A percentile compares a stretch with the other conserved stretches of the same genome.
Evolutionary conservation across 2,888 invertebrate genomes (phyloP).

Genomic region (Hypomecis atomaria): DNA sequence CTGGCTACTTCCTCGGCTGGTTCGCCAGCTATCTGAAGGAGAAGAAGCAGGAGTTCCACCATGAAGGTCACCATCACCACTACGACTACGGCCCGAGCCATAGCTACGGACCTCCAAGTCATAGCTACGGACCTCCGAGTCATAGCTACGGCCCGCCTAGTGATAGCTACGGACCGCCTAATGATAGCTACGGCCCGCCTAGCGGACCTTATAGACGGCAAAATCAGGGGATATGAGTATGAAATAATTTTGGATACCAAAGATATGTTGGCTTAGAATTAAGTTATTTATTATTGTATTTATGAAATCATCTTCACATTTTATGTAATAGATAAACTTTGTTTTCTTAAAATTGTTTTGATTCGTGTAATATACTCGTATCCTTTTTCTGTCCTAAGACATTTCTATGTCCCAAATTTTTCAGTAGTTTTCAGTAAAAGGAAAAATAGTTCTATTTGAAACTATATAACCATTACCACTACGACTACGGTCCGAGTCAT

Average conservation of each 20-base stretch:
- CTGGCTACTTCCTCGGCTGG: conserved; percentile 78
- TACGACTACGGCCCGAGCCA: conserved; percentile 40
- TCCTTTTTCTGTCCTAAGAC: too few relatives aligned
- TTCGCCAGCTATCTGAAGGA: conserved; percentile 73
- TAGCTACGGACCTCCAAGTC: conserved; percentile 9
- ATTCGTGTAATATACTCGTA: too few relatives aligned
- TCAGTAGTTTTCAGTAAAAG: too few relatives aligned
- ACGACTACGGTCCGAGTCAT: conserved; percentile 38
- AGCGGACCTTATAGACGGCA: conserved; percentile 48
- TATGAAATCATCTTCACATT: too few relatives aligned
- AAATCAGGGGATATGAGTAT: conserved; percentile 5
- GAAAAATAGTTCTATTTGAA: too few relatives aligned
- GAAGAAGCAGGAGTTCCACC: conserved; percentile 62
- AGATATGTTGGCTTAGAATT: conserved; percentile 6
- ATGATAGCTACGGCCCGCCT: conserved; percentile 14
- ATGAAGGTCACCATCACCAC: conserved; percentile 49
- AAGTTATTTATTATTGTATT: conserved; percentile 6
- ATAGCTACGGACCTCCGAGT: conserved; percentile 13
- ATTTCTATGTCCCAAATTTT: too few relatives aligned
- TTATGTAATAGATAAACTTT: too few relatives aligned
- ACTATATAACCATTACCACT: conserved; percentile 44
- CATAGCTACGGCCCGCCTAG: conserved; percentile 36
- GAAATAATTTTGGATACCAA: conserved; percentile 4
- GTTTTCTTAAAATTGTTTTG: too few relatives aligned
- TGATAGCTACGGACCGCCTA: conserved; percentile 16